Base-by-base conservation (phyloP, 2,888 invertebrate species). In the Coremacera marginata region DNA sequence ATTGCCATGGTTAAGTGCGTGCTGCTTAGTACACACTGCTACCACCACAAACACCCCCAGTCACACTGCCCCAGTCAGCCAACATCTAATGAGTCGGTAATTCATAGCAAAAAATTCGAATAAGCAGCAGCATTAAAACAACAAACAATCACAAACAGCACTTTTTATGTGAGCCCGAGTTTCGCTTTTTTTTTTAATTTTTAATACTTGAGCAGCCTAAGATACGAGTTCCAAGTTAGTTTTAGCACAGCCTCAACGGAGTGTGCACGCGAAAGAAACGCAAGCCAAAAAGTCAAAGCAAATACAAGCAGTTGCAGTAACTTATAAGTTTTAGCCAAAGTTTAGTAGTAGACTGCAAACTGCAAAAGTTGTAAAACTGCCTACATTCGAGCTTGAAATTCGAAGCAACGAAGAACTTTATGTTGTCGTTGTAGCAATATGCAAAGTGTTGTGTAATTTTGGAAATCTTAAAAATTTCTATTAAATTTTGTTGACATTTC, bases 231-330 rank as follows among this genome's bases (percentile, higher is more conserved):
- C 82, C 82, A 82, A 87, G 87, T 89, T 86, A 89, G 89, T 89
- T 85, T 85, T 82, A 87, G 89, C 89, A 89, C 89, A 89, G 89
- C 89, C 89, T 86, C 86, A 86, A 86, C 85, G 89, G 89, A 89
- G 89, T 89, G 89, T 89, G 89, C 89, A 88, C 88, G 87, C 86
- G 85, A 65, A 34, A 37, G 62, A 65, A 82, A 81, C 76, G 77
- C 78, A 82, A 80, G 67, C 77, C 67, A 76, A 68, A 52, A 75
- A 79, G 79, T 77, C 51, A 78, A 78, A 55, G 14, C 34, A 80
- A 77, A 75, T 72, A 70, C 25, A 14, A 60, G 63, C 77, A 74
- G 34, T 76, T 60, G 73, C 79, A 81, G 81, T 77, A 81, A 79
- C 65, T 51, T 37, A 7, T 31, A 65, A 60, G 11, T 27, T 57